A percentile compares a stretch with the other conserved stretches of the same genome.
phyloP scores from a whole-genome alignment of 2,888 invertebrate species.

The Hyppa rectilinea region DNA sequence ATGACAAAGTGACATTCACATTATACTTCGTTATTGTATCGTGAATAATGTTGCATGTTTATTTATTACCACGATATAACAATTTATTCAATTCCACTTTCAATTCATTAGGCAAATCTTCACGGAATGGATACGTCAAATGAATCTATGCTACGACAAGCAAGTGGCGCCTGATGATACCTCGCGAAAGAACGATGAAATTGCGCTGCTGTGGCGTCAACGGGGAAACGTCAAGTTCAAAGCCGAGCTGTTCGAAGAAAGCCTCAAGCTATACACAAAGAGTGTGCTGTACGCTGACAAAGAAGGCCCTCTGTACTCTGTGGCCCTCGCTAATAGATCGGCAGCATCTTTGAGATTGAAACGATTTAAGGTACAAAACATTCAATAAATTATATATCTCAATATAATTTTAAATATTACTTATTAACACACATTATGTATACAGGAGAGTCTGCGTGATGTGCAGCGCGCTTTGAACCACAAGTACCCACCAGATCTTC shows the following conservation, averaged over 20 bases:
- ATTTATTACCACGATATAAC: not conserved
- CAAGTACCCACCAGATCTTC: conserved; percentile 91
- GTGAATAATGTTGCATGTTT: not conserved
- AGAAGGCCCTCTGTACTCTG: conserved; percentile 89
- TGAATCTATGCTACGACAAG: conserved; percentile 78
- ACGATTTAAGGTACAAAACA: conserved; percentile 89
- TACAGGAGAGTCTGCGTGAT: conserved; percentile 92
- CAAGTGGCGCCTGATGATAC: conserved; percentile 77
- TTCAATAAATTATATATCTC: too few relatives aligned
- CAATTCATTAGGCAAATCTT: conserved; percentile 77
- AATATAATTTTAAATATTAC: not conserved
- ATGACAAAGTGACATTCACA: not conserved
- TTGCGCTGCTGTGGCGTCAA: conserved; percentile 84
- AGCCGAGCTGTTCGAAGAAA: conserved; percentile 86
- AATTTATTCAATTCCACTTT: conserved; percentile 2
- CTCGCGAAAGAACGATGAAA: conserved; percentile 80
- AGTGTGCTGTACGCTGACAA: conserved; percentile 91
- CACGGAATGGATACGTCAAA: conserved; percentile 82
- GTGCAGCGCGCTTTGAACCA: conserved; percentile 91
- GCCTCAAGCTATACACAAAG: conserved; percentile 91
- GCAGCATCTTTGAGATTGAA: conserved; percentile 91
- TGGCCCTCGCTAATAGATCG: conserved; percentile 93
- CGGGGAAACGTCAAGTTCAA: conserved; percentile 91
- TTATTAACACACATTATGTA: not conserved
- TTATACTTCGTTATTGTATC: not conserved